Conservation (phyloP, 2,888 invertebrate genomes). For the Priocnemis perturbator region DNA sequence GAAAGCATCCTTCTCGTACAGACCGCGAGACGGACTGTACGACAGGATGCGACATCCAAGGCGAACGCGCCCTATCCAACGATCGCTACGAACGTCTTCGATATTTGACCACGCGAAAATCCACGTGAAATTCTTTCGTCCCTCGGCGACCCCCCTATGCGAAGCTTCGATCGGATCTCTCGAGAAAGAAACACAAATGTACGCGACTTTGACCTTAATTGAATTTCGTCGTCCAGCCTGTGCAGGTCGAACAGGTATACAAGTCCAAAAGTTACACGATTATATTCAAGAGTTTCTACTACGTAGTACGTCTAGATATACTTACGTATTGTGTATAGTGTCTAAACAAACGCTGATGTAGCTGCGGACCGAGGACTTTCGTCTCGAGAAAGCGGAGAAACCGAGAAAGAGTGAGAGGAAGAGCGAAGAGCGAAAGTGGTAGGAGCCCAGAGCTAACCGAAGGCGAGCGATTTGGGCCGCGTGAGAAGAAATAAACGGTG, state of each 20-base stretch:
- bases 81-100: no score
- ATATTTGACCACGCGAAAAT: no score
- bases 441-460: constrained; percentile 9
- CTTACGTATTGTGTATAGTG: constrained; percentile 62
- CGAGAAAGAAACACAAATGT: constrained; percentile 50
- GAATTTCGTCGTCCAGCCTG: constrained; percentile 54
- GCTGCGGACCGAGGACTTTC: constrained; percentile 55
- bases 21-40: no score
- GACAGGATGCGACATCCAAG: no score
- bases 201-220: constrained; percentile 57
- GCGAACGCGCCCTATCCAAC: no score
- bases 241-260: constrained; percentile 40
- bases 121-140: no score
- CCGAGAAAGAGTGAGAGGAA: constrained; percentile 11
- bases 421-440: constrained; percentile 29
- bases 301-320: constrained; percentile 65
- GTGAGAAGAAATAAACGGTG: background rate
- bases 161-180: constrained; percentile 54
- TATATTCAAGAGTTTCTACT: constrained; percentile 66
- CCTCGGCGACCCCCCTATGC: constrained; percentile 6
- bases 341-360: constrained; percentile 59
- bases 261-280: constrained; percentile 53
- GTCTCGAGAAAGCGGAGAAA: constrained; percentile 18
- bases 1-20: no score
- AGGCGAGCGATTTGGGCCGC: constrained; percentile 25